These are phyloP conservation scores for Diploptera punctata DNA, from an alignment of 2,888 invertebrate genomes.

Conservation along the genomic window DNA sequence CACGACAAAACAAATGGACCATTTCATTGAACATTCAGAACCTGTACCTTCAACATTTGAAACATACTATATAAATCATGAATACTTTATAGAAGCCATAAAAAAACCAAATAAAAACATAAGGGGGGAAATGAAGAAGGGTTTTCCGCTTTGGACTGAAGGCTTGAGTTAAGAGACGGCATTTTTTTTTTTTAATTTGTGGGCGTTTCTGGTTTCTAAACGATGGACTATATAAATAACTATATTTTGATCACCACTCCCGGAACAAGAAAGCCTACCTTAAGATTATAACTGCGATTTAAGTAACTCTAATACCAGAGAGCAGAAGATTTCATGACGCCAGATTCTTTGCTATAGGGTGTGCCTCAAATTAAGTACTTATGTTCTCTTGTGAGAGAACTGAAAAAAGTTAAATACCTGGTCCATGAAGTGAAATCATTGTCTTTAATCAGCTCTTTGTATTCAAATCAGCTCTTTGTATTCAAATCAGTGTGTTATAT, in stretches of 20 bases:
- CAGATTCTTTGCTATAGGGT: background rate
- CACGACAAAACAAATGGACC: too few species aligned
- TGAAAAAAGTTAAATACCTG: too few species aligned
- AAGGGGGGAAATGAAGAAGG: background rate
- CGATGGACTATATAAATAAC: slow-evolving; percentile 15
- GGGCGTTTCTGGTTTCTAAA: slow-evolving; percentile 8
- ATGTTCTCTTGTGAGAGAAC: too few species aligned
- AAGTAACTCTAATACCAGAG: slow-evolving; percentile 7
- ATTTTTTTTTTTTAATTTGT: background rate
- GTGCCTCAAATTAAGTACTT: background rate
- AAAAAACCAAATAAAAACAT: background rate
- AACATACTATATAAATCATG: background rate
- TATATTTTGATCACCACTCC: slow-evolving; percentile 13
- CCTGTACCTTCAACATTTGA: too few species aligned
- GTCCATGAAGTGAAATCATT: too few species aligned
- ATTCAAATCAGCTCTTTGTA: too few species aligned
- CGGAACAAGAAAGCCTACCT: background rate
- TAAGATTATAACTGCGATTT: slow-evolving; percentile 13
- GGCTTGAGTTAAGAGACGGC: background rate
- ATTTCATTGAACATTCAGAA: too few species aligned
- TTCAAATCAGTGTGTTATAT: too few species aligned
- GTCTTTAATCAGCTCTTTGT: too few species aligned
- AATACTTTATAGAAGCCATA: background rate
- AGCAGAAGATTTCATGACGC: background rate
- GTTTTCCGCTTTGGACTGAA: background rate